Conservation (phyloP, 2,888 invertebrate species). For the Sicus ferrugineus region DNA sequence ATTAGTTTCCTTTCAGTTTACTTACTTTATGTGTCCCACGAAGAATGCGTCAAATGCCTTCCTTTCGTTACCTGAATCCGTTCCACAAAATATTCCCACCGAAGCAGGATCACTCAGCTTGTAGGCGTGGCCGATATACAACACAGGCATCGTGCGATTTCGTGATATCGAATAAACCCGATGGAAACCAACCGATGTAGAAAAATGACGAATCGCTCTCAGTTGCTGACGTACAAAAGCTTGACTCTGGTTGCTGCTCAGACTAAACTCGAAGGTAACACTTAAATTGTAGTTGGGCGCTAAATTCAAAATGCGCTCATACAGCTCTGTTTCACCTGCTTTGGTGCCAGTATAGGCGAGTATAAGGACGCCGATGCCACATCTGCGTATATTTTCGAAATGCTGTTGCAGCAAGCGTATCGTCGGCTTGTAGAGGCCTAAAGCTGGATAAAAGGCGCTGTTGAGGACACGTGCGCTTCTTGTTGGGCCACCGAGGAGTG, state of each 20-base stretch:
- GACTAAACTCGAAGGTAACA: slow-evolving; percentile 70
- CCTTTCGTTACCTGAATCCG: slow-evolving; percentile 61
- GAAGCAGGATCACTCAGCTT: slow-evolving; percentile 62
- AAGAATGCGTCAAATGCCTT: slow-evolving; percentile 69
- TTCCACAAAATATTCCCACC: slow-evolving; percentile 53
- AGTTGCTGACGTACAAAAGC: slow-evolving; percentile 66
- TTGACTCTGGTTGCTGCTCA: slow-evolving; percentile 67
- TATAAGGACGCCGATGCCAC: slow-evolving; percentile 71
- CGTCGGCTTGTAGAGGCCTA: slow-evolving; percentile 59
- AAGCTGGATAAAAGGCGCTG: slow-evolving; percentile 61
- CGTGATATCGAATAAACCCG: slow-evolving; percentile 58
- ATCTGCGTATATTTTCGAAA: slow-evolving; percentile 69
- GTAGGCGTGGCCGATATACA: slow-evolving; percentile 74
- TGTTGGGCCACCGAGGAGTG: background rate
- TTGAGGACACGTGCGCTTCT: slow-evolving; percentile 51
- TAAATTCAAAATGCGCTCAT: slow-evolving; percentile 63
- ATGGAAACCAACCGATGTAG: slow-evolving; percentile 56
- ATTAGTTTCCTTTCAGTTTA: background rate
- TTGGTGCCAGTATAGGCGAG: slow-evolving; percentile 66
- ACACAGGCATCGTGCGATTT: slow-evolving; percentile 66
- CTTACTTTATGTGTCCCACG: slow-evolving; percentile 66
- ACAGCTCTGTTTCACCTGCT: slow-evolving; percentile 53
- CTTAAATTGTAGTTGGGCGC: slow-evolving; percentile 66
- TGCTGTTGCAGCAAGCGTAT: slow-evolving; percentile 67
- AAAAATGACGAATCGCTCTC: slow-evolving; percentile 47